Base-by-base conservation (phyloP, 2,113 vertebrate genomes). In the Zosterops borbonicus region DNA sequence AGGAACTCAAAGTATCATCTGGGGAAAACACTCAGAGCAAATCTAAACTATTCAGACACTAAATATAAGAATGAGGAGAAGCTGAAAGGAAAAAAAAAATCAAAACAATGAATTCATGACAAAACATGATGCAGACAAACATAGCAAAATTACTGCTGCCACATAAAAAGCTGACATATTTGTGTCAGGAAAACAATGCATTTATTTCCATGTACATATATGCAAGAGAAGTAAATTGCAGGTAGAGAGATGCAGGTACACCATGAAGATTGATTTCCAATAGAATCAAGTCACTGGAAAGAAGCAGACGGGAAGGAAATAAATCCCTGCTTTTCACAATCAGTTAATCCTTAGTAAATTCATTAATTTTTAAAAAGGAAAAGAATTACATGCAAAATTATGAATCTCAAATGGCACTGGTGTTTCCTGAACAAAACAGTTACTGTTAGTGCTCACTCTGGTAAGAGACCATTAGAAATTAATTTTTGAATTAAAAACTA, bases 281-380 rank as follows among this genome's bases (percentile, higher is more conserved):
- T 90, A 71, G 35, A 68, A 96, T 94, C 65, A 83, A 93, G 90
- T 93, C 68, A 83, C 76, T 97, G 86, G 76, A 96, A 97, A 97
- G 91, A 60, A 83, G 82, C 49, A 53, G 58, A 85, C 19, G 83
- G 95, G 95, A 97, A 97, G 94, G 88, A 97, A 96, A 95, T 80
- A 94, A 96, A 95, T 95, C 82, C 76, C 76, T 74, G 73, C 71
- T 75, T 95, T 96, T 85, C 88, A 96, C 76, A 87, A 97, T 87
- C 86, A 82, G 70, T 84, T 96, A 97, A 97, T 87, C 81, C 81
- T 94, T 88, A 82, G 63, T 69, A 96, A 97, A 97, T 84, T 93
- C 93, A 97, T 98, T 96, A 96, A 94, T 96, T 95, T 98, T 97
- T 97, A 35, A 97, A 58, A 95, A 96, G 94, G 74, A 93, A 96